These are phyloP conservation scores for Sisyra terminalis DNA, from an alignment of 2,888 invertebrate species.

Conservation along the genomic window DNA sequence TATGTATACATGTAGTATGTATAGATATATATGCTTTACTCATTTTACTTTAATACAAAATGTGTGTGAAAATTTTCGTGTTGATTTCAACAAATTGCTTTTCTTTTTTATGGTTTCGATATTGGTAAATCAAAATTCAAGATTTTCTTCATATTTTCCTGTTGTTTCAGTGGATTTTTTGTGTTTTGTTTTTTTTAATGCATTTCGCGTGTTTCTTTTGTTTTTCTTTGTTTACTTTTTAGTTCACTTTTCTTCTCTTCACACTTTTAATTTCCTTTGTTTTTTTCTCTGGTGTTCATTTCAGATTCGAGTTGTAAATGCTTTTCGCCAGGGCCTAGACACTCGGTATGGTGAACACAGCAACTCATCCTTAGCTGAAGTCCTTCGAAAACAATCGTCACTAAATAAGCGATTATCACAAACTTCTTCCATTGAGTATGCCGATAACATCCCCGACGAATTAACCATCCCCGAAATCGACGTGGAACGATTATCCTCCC, in stretches of 20 bases:
- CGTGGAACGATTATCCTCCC: conserved; percentile 81
- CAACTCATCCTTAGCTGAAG: conserved; percentile 83
- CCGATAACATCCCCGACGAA: conserved; percentile 74
- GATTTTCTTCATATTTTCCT: conserved; percentile 16
- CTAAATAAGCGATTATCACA: conserved; percentile 83
- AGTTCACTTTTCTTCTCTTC: conserved; percentile 6
- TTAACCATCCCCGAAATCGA: conserved; percentile 83
- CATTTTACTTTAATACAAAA: conserved; percentile 6
- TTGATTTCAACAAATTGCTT: neutral
- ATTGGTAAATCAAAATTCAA: neutral
- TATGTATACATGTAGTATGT: neutral
- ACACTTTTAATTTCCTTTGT: conserved; percentile 28
- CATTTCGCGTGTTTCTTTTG: conserved; percentile 12
- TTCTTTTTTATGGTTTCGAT: conserved; percentile 1
- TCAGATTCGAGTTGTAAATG: conserved; percentile 99
- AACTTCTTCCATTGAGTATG: conserved; percentile 83
- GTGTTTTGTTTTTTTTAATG: conserved; percentile 9
- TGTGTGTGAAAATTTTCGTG: neutral
- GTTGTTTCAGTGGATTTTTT: conserved; percentile 14
- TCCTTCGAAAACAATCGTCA: conserved; percentile 85
- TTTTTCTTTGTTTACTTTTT: conserved; percentile 13
- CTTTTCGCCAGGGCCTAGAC: conserved; percentile 99
- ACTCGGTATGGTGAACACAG: conserved; percentile 84
- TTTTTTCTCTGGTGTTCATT: conserved; percentile 34
- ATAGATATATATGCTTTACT: neutral